These are phyloP conservation scores for Pseudomyrmex flavicornis DNA, from an alignment of 1,140 invertebrate species.

Conservation along the genomic window DNA sequence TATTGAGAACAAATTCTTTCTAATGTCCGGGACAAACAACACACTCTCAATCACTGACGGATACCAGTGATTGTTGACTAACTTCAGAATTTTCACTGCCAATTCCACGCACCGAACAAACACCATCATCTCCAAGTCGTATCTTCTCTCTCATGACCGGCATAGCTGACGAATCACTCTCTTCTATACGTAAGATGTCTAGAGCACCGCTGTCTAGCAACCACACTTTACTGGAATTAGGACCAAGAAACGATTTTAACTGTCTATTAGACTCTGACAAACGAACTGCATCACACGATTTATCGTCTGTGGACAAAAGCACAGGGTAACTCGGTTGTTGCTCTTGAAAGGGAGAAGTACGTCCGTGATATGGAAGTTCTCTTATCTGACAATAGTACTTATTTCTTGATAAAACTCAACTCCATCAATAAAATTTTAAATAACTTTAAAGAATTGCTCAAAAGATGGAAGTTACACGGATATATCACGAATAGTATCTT, in stretches of 20 bases:
- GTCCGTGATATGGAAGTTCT: too few species aligned
- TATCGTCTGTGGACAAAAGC: too few species aligned
- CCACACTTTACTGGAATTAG: constrained; percentile 4
- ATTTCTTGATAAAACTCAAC: too few species aligned
- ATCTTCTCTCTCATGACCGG: not conserved
- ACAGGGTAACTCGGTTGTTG: too few species aligned
- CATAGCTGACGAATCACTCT: not conserved
- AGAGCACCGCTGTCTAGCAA: constrained; percentile 2
- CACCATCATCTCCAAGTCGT: not conserved
- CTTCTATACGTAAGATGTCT: constrained; percentile 22
- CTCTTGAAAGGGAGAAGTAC: too few species aligned
- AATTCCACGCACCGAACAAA: not conserved
- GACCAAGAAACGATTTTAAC: not conserved
- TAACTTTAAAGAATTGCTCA: too few species aligned
- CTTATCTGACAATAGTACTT: too few species aligned
- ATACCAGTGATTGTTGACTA: not conserved
- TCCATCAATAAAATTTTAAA: too few species aligned
- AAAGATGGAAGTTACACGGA: too few species aligned
- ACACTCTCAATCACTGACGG: not conserved
- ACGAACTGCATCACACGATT: too few species aligned
- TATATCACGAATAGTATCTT: too few species aligned
- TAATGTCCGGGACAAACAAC: not conserved
- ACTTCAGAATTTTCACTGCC: not conserved
- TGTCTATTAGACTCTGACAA: too few species aligned
- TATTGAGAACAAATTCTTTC: not conserved